Evolutionary conservation across 2,113 vertebrate genomes (phyloP).

Genomic region (Chelonoidis abingdonii): DNA sequence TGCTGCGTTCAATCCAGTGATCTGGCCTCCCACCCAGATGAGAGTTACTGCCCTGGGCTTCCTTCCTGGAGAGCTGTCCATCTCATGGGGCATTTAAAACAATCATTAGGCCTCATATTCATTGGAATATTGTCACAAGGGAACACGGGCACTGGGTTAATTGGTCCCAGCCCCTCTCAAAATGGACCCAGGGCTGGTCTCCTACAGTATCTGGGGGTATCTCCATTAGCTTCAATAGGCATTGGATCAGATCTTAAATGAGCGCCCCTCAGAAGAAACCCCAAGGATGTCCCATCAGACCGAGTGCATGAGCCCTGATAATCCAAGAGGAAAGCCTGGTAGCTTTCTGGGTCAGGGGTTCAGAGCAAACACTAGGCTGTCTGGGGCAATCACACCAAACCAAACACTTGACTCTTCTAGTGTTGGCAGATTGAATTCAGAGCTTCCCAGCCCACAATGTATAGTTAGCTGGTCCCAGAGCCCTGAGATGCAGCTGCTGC

Average conservation of each 20-base stretch:
- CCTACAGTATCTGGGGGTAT: not conserved
- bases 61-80: not conserved
- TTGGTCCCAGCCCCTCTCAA: not conserved
- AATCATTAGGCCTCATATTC: not conserved
- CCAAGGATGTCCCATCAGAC: not conserved
- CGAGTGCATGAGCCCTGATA: not conserved
- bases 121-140: not conserved
- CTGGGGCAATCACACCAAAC: not conserved
- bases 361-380: not conserved
- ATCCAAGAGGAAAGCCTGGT: not conserved
- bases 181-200: not conserved
- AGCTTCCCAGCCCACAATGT: not conserved
- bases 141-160: not conserved
- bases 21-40: not conserved
- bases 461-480: no score
- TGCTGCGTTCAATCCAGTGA: accelerated
- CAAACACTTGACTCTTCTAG: conserved; percentile 24
- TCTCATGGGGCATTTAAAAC: not conserved
- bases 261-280: not conserved
- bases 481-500: not conserved
- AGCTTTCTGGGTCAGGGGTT: not conserved
- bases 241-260: not conserved
- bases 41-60: not conserved
- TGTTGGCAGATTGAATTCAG: not conserved
- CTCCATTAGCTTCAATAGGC: not conserved